Percentiles rank a stretch among this genome's conserved stretches.
phyloP scores from a whole-genome alignment of 2,113 vertebrate genomes.

The Peromyscus californicus region DNA sequence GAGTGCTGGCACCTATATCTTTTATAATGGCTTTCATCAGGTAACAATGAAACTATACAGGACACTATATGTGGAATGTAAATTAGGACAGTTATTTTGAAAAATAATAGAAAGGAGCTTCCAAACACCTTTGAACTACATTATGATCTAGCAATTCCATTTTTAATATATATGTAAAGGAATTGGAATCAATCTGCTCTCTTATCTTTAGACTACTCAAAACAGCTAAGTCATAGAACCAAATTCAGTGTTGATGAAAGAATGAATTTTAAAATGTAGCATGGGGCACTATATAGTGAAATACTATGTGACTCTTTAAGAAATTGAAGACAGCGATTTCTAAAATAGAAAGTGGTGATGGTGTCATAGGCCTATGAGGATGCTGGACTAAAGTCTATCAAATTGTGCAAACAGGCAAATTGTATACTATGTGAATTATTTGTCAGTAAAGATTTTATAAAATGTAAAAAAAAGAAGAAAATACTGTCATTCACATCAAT shows the following conservation, averaged over 20 bases:
- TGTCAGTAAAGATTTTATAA: too few relatives aligned
- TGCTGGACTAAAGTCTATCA: too few relatives aligned
- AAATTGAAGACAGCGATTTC: neutral
- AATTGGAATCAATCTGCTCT: neutral
- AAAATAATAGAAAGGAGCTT: neutral
- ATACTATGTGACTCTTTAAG: neutral
- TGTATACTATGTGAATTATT: too few relatives aligned
- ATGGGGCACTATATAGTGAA: neutral
- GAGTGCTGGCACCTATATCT: neutral
- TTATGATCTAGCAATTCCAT: neutral
- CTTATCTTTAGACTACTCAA: neutral
- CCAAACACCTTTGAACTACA: neutral
- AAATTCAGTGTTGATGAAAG: neutral
- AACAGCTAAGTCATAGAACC: neutral
- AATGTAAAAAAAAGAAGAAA: too few relatives aligned
- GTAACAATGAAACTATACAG: neutral
- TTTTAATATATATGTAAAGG: neutral
- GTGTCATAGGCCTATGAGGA: too few relatives aligned
- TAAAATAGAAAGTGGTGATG: too few relatives aligned
- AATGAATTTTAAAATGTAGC: neutral
- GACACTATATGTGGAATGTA: neutral
- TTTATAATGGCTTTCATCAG: neutral
- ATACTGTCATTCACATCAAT: neutral
- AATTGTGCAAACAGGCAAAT: too few relatives aligned
- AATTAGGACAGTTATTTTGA: neutral